phyloP scores from a whole-genome alignment of 2,113 vertebrate species.

The Mellivora capensis region DNA sequence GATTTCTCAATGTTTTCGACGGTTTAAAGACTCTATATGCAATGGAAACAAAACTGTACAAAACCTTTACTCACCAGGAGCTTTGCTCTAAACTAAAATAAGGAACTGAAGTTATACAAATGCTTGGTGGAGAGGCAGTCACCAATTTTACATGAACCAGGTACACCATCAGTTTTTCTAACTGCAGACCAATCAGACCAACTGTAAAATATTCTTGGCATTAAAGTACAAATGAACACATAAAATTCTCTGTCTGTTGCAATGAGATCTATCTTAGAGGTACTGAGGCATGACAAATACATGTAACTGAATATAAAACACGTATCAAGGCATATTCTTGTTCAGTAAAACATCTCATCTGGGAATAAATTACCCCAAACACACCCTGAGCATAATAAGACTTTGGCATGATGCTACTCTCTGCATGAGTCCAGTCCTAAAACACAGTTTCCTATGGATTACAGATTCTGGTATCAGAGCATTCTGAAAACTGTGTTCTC shows the following conservation, averaged over 20 bases:
- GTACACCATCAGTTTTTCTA: neutral
- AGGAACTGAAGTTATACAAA: neutral
- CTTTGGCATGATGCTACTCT: neutral
- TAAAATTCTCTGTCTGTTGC: constrained; percentile 9
- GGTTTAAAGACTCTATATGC: neutral
- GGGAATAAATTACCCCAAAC: constrained; percentile 11
- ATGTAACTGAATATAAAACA: neutral
- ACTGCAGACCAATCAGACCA: neutral
- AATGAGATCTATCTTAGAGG: neutral
- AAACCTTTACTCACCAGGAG: neutral
- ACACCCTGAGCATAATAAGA: neutral
- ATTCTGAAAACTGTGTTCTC: neutral
- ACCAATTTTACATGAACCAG: neutral
- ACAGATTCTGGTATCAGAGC: neutral
- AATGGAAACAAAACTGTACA: neutral
- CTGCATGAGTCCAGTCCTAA: neutral
- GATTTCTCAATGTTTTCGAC: neutral
- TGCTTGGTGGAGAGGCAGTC: neutral
- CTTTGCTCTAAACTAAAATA: neutral
- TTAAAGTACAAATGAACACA: neutral
- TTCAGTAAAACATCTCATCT: constrained; percentile 38
- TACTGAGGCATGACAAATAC: neutral
- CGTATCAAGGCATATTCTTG: neutral
- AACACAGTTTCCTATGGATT: neutral
- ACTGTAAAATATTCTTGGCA: neutral